phyloP scores from a whole-genome alignment of 2,888 invertebrate species.

The Drosophila siamana region DNA sequence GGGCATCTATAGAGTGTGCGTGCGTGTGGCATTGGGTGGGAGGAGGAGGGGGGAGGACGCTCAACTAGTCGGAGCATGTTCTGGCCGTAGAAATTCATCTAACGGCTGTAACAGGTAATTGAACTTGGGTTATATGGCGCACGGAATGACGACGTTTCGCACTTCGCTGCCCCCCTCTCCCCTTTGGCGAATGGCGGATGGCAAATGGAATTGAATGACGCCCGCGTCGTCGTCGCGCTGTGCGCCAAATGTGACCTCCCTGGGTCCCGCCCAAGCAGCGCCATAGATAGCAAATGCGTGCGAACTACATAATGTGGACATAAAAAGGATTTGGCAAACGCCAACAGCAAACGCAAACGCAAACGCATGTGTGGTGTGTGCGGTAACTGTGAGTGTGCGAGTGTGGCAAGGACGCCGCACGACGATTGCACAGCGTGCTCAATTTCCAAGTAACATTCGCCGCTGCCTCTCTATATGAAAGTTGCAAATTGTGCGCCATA shows the following conservation, averaged over 20 bases:
- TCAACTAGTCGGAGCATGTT: constrained; percentile 80
- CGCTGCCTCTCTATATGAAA: constrained; percentile 50
- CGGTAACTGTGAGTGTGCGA: constrained; percentile 2
- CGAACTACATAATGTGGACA: constrained; percentile 81
- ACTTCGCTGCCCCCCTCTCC: background rate
- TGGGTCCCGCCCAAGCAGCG: background rate
- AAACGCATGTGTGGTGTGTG: background rate
- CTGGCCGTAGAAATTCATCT: constrained; percentile 85
- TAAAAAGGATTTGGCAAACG: constrained; percentile 83
- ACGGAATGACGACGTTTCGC: constrained; percentile 57
- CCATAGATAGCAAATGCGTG: constrained; percentile 65
- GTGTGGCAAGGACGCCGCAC: constrained; percentile 1
- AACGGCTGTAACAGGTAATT: constrained; percentile 85
- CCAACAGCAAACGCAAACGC: constrained; percentile 3
- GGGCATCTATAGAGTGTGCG: constrained; percentile 7
- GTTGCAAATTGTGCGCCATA: constrained; percentile 76
- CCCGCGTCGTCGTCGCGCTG: constrained; percentile 39
- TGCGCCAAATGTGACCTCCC: constrained; percentile 54
- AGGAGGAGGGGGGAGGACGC: constrained; percentile 25
- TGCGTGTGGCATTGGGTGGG: background rate
- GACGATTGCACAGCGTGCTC: constrained; percentile 36
- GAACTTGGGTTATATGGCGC: constrained; percentile 82
- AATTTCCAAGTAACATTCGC: constrained; percentile 53
- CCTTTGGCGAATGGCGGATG: constrained; percentile 17
- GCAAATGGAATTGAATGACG: constrained; percentile 80